Percentiles rank a stretch among this genome's conserved stretches.
Evolutionary conservation across 2,113 vertebrate genomes (phyloP).

Genomic region (Nematolebias whitei): DNA sequence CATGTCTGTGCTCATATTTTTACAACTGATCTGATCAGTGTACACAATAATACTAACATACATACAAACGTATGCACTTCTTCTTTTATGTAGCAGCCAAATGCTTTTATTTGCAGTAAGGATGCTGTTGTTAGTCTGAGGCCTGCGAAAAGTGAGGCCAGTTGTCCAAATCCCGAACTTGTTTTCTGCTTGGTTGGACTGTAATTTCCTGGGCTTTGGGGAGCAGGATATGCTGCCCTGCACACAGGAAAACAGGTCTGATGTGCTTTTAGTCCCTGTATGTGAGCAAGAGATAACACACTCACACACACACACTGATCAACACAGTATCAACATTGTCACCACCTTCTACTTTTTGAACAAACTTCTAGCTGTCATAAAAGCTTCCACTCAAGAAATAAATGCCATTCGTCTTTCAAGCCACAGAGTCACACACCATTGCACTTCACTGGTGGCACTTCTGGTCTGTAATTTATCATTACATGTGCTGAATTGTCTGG

Average conservation of each 20-base stretch:
- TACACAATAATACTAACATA: neutral
- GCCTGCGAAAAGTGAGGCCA: slow-evolving; percentile 68
- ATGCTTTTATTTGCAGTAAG: slow-evolving; percentile 54
- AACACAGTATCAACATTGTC: slow-evolving; percentile 7
- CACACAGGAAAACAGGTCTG: slow-evolving; percentile 73
- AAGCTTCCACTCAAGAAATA: slow-evolving; percentile 44
- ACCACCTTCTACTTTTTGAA: neutral
- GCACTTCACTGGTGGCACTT: slow-evolving; percentile 23
- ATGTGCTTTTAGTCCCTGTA: slow-evolving; percentile 69
- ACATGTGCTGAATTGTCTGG: slow-evolving; percentile 20
- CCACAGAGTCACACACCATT: slow-evolving; percentile 11
- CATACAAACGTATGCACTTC: neutral
- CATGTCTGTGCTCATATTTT: neutral
- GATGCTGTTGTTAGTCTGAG: slow-evolving; percentile 43
- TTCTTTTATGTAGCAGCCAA: slow-evolving; percentile 24
- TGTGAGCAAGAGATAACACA: slow-evolving; percentile 66
- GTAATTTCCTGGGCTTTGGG: slow-evolving; percentile 80
- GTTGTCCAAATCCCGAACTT: slow-evolving; percentile 73
- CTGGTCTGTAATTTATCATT: slow-evolving; percentile 26
- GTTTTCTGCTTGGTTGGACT: slow-evolving; percentile 81
- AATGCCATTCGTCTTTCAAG: slow-evolving; percentile 1
- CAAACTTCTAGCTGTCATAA: slow-evolving; percentile 32
- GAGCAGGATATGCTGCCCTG: slow-evolving; percentile 73
- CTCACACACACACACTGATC: slow-evolving; percentile 18
- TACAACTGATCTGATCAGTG: neutral